phyloP scores from a whole-genome alignment of 2,888 invertebrate genomes.

The Mongoloraphidia duomilia region DNA sequence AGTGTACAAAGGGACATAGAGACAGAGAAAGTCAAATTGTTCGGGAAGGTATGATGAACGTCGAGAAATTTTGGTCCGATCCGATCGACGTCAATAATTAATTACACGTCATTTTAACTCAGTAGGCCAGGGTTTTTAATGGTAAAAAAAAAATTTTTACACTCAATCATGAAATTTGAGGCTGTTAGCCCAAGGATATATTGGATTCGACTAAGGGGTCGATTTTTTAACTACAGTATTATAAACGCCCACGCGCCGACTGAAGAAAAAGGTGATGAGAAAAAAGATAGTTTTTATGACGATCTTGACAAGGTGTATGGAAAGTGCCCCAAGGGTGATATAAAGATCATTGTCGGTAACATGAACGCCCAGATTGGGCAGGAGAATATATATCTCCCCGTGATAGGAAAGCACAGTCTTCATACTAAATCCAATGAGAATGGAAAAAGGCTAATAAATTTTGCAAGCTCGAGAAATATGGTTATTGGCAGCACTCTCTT shows the following conservation, averaged over 20 bases:
- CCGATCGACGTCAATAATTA: no score
- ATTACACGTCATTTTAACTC: no score
- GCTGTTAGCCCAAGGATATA: background rate
- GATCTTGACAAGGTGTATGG: slow-evolving; percentile 9
- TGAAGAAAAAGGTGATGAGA: slow-evolving; percentile 13
- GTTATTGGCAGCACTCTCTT: slow-evolving; percentile 8
- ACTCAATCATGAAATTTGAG: background rate
- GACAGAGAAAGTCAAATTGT: no score
- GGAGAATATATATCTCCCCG: slow-evolving; percentile 10
- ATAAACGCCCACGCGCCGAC: slow-evolving; percentile 14
- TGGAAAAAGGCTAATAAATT: slow-evolving; percentile 8
- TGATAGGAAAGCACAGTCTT: slow-evolving; percentile 11
- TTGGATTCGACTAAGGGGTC: background rate
- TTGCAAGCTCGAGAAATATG: slow-evolving; percentile 7
- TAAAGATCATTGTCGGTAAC: slow-evolving; percentile 13
- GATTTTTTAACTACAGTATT: slow-evolving; percentile 3
- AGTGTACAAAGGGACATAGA: no score
- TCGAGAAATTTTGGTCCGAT: no score
- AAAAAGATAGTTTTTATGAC: slow-evolving; percentile 13
- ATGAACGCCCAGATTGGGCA: slow-evolving; percentile 14
- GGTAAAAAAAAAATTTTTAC: no score
- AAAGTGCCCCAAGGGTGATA: slow-evolving; percentile 9
- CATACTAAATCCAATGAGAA: slow-evolving; percentile 11
- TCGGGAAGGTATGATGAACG: no score
- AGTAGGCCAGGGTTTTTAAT: no score